phyloP scores from a whole-genome alignment of 2,888 invertebrate species.

The Bruchidius siliquastri region DNA sequence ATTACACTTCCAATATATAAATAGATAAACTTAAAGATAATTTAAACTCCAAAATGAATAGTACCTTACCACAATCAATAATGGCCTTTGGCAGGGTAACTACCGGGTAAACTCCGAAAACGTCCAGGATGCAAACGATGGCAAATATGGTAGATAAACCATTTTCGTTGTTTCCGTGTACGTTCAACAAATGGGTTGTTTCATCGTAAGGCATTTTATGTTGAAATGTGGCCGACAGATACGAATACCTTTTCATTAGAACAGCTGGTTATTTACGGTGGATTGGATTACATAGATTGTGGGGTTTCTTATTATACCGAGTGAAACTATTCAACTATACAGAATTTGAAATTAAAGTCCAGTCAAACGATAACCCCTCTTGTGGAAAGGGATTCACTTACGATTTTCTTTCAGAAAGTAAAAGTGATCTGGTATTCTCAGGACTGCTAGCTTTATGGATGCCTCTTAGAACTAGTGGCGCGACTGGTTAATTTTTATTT shows the following conservation, averaged over 20 bases:
- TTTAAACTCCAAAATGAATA: neutral
- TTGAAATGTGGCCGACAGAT: neutral
- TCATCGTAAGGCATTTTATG: constrained; percentile 3
- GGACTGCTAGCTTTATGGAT: no score
- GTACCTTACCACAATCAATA: constrained; percentile 64
- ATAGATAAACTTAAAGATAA: no score
- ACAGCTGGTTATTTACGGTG: neutral
- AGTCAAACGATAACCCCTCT: no score
- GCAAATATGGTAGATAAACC: constrained; percentile 67
- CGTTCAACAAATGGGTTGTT: neutral
- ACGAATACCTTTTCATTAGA: neutral
- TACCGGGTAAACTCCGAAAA: constrained; percentile 80
- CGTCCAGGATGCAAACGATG: constrained; percentile 70
- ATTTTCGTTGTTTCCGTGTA: constrained; percentile 7
- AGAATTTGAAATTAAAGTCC: neutral
- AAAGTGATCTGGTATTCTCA: no score
- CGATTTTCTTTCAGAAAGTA: no score
- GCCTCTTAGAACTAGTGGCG: no score
- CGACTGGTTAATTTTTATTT: no score
- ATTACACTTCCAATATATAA: no score
- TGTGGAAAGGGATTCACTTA: no score
- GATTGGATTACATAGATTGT: neutral
- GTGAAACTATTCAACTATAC: neutral
- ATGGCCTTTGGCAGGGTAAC: constrained; percentile 71
- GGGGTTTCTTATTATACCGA: neutral